Conservation (phyloP, 2,113 vertebrate genomes). For the Fregetta grallaria region DNA sequence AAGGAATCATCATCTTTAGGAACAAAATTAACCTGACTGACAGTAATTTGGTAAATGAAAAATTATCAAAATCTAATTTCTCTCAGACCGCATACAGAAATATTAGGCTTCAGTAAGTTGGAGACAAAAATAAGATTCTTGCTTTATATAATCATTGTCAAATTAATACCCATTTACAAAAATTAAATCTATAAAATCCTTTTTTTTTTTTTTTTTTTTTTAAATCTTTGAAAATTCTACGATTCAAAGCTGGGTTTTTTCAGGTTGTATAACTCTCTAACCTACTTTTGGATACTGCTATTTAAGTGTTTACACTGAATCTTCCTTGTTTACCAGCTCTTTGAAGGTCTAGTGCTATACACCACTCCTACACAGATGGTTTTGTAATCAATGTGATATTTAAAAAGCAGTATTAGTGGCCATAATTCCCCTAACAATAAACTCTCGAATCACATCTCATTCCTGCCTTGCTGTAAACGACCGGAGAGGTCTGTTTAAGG, state of each 20-base stretch:
- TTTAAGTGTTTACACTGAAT: slow-evolving; percentile 50
- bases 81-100: neutral
- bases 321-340: slow-evolving; percentile 51
- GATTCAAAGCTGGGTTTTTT: neutral
- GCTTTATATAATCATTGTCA: neutral
- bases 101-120: neutral
- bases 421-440: slow-evolving; percentile 25
- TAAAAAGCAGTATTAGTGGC: slow-evolving; percentile 11
- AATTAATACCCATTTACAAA: neutral
- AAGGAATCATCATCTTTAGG: neutral
- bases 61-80: neutral
- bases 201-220: neutral
- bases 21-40: neutral
- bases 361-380: slow-evolving; percentile 38
- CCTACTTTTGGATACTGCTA: slow-evolving; percentile 25
- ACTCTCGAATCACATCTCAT: neutral
- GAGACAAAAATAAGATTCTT: neutral
- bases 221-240: neutral
- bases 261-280: slow-evolving; percentile 43
- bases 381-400: slow-evolving; percentile 38
- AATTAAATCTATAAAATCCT: neutral
- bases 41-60: neutral
- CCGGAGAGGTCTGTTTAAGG: neutral
- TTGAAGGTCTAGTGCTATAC: slow-evolving; percentile 51
- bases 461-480: neutral